These are phyloP conservation scores for Tachysurus vachellii DNA, from an alignment of 2,113 vertebrate species.

Conservation along the genomic window DNA sequence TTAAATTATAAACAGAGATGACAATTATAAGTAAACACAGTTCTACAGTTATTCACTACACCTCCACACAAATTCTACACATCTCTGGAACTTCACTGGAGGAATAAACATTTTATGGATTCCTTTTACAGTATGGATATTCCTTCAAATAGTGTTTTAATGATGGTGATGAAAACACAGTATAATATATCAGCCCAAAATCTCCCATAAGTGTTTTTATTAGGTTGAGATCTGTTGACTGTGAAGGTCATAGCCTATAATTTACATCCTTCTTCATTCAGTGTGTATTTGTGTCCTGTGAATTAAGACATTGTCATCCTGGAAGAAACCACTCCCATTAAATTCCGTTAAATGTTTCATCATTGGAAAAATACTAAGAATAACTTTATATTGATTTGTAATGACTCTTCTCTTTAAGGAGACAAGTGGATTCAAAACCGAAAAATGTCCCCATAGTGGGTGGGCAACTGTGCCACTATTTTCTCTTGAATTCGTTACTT, in stretches of 20 bases:
- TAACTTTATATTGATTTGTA: background rate
- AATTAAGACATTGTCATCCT: background rate
- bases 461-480: background rate
- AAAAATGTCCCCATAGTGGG: background rate
- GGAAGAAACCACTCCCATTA: background rate
- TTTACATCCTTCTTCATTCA: background rate
- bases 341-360: background rate
- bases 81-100: background rate
- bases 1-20: background rate
- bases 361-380: background rate
- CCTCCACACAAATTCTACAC: background rate
- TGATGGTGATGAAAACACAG: background rate
- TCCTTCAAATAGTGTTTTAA: background rate
- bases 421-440: background rate
- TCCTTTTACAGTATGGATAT: background rate
- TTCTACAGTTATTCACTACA: background rate
- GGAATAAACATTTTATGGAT: background rate
- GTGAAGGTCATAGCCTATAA: background rate
- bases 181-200: background rate
- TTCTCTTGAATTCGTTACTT: background rate
- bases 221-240: background rate
- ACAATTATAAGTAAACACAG: background rate
- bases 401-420: background rate
- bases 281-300: background rate
- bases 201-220: background rate